Percentiles rank a stretch among this genome's conserved stretches.
These are phyloP conservation scores for Cephonodes hylas DNA, from an alignment of 2,888 invertebrate genomes.

Conservation along the genomic window DNA sequence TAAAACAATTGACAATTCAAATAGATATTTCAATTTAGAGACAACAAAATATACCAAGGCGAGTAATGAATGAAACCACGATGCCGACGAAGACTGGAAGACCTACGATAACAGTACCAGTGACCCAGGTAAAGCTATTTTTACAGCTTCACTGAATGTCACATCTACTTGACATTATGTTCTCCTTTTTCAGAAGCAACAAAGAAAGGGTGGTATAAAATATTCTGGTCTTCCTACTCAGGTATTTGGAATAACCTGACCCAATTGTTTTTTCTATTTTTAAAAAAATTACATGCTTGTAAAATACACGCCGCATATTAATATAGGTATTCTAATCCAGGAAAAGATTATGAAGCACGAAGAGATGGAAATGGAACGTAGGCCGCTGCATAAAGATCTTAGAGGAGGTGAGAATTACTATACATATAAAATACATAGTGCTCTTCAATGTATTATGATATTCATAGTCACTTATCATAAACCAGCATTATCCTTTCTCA, in stretches of 20 bases:
- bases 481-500: no score
- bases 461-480: no score
- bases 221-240: constrained; percentile 41
- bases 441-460: no score
- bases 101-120: constrained; percentile 41
- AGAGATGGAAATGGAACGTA: constrained; percentile 42
- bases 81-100: constrained; percentile 21
- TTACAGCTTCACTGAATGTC: not conserved
- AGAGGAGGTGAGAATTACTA: not conserved
- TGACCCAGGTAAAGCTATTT: constrained; percentile 31
- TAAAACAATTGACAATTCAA: no score
- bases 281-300: no score
- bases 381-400: constrained; percentile 23
- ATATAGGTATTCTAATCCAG: constrained; percentile 31
- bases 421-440: no score
- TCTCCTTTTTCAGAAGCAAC: constrained; percentile 26
- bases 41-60: constrained; percentile 37
- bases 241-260: no score
- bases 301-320: not conserved
- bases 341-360: constrained; percentile 53
- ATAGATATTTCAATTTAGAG: constrained; percentile 31
- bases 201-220: constrained; percentile 24
- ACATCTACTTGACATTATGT: not conserved
- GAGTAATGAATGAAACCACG: constrained; percentile 25
- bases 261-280: no score